Conservation (phyloP, 2,113 vertebrate genomes). For the Cochlearius cochlearius region DNA sequence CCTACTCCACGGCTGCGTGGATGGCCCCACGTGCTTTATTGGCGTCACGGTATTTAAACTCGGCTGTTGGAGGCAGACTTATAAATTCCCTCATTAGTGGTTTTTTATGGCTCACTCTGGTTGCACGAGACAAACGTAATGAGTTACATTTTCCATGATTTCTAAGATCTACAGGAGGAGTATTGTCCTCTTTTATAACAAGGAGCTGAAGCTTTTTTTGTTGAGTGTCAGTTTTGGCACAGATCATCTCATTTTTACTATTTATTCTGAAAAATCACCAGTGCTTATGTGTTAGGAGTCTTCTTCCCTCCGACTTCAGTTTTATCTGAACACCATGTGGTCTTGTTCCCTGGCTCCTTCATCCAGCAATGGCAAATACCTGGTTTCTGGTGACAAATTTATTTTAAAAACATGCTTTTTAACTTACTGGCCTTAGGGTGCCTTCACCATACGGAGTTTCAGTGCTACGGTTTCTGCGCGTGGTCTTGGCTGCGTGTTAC, state of each 20-base stretch:
- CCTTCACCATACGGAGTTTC: rapidly evolving
- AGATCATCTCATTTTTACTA: rapidly evolving
- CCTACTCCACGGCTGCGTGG: neutral
- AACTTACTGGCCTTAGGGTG: rapidly evolving
- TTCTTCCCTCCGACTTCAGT: neutral
- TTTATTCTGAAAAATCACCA: neutral
- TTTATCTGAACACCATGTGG: rapidly evolving
- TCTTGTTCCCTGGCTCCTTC: neutral
- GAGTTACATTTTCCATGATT: rapidly evolving
- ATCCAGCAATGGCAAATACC: neutral
- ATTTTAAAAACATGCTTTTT: rapidly evolving
- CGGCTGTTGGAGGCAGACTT: neutral
- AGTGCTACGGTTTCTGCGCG: neutral
- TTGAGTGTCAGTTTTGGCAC: neutral
- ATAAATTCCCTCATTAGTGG: neutral
- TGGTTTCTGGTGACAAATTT: neutral
- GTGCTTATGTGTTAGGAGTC: neutral
- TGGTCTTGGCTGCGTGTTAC: neutral
- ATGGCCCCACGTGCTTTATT: neutral
- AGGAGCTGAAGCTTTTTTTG: neutral
- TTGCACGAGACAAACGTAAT: rapidly evolving
- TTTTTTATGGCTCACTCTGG: neutral
- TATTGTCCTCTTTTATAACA: neutral
- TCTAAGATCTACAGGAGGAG: rapidly evolving
- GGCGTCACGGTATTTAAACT: neutral